phyloP scores from a whole-genome alignment of 2,113 vertebrate genomes.

The Halcyon senegalensis region DNA sequence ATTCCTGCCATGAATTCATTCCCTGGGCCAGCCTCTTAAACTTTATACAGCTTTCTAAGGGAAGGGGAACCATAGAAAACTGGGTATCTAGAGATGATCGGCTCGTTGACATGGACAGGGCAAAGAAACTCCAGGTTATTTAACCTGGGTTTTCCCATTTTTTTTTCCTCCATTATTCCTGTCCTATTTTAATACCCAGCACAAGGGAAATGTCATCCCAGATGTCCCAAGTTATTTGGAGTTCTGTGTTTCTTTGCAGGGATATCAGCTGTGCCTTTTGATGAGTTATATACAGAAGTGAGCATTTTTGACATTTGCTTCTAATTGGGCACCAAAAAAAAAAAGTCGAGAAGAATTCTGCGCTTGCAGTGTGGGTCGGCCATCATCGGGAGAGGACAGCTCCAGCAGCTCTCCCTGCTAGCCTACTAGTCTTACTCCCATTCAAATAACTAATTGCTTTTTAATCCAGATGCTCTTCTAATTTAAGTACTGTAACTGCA shows the following conservation, averaged over 20 bases:
- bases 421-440: not conserved
- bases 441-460: not conserved
- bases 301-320: not conserved
- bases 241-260: not conserved
- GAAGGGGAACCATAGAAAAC: not conserved
- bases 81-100: not conserved
- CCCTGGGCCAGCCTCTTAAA: not conserved
- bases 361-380: not conserved
- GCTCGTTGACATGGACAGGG: not conserved
- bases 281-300: rapidly evolving
- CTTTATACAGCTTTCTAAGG: not conserved
- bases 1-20: not conserved
- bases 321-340: not conserved
- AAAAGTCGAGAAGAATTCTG: not conserved
- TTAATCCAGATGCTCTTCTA: not conserved
- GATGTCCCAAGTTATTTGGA: not conserved
- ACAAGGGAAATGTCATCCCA: not conserved
- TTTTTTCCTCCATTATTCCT: not conserved
- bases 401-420: not conserved
- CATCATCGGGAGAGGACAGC: not conserved
- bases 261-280: not conserved
- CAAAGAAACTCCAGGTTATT: not conserved
- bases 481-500: not conserved
- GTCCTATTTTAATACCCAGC: not conserved
- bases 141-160: not conserved